Evolutionary conservation across 2,113 vertebrate genomes (phyloP), one percentile per base, ranked within the genome.

Genomic region (Eretmodus cyanostictus): DNA sequence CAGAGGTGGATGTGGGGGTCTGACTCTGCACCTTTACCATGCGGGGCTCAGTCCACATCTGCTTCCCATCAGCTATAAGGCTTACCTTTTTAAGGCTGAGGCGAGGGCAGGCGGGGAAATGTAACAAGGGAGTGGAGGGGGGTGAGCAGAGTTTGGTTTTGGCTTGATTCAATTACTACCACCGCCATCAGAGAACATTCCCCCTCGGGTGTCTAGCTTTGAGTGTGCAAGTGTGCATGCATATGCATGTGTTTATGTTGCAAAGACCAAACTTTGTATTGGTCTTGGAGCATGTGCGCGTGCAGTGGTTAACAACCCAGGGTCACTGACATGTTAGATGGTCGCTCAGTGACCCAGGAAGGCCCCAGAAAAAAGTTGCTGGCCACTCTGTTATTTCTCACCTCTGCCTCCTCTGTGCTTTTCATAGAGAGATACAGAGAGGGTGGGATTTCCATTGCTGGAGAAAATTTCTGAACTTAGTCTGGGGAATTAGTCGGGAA

Each of bases 111-210:
- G 92, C 80, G 34, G 83, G 88, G 87, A 91, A 88, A 93, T 42
- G 66, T 55, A 89, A 90, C 90, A 82, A 89, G 76, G 88, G 84
- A 89, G 47, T 81, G 22, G 9, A 29, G 27, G 83, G 45, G 83
- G 66, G 54, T 53, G 31, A 54, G 86, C 54, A 81, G 81, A 81
- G 71, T 94, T 94, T 96, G 93, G 94, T 96, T 97, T 96, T 96
- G 95, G 96, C 96, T 97, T 97, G 97, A 98, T 97, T 98, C 97
- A 97, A 97, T 98, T 97, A 97, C 96, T 94, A 95, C 95, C 95
- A 92, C 93, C 92, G 95, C 93, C 92, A 96, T n/a, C 82, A 96
- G 96, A 96, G 96, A 96, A 95, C 91, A 88, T 96, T 96, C 96
- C 96, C 97, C 96, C 94, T 93, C 90, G 94, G 96, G 94, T 91